Percentiles rank a stretch among this genome's conserved stretches.
phyloP scores from a whole-genome alignment of 2,113 vertebrate genomes.

The Alectura lathami region DNA sequence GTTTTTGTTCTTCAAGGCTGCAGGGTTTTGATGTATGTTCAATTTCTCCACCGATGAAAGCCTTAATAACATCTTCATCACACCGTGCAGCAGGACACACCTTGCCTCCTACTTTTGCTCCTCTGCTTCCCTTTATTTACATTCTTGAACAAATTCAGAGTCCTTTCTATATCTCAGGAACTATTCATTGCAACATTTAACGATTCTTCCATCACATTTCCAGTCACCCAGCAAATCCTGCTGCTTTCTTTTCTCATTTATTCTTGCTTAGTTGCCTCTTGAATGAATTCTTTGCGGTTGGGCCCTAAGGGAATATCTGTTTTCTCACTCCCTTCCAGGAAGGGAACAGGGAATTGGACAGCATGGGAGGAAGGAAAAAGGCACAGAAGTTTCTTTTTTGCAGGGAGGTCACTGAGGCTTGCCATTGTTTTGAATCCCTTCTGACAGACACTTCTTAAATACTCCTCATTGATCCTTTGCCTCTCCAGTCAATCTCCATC shows the following conservation, averaged over 20 bases:
- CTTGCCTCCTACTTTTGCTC: background rate
- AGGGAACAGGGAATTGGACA: background rate
- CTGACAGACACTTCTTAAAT: background rate
- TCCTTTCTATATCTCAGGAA: background rate
- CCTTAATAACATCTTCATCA: background rate
- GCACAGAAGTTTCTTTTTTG: background rate
- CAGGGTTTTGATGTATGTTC: background rate
- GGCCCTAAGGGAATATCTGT: background rate
- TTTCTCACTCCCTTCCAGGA: background rate
- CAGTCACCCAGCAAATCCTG: background rate
- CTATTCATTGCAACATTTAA: background rate
- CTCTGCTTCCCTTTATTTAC: background rate
- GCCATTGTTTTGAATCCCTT: background rate
- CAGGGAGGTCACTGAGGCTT: background rate
- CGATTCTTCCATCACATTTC: background rate
- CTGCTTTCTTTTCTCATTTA: background rate
- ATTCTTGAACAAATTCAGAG: background rate
- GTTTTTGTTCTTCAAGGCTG: background rate
- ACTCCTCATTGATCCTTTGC: rapidly evolving
- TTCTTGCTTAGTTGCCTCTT: background rate
- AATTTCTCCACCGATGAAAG: background rate
- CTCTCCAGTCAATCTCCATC: background rate
- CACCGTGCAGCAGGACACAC: background rate
- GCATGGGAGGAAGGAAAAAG: background rate
- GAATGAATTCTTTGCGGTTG: background rate